Evolutionary conservation across 2,888 invertebrate genomes (phyloP).

Genomic region (Lepidocyrtoides sp.): DNA sequence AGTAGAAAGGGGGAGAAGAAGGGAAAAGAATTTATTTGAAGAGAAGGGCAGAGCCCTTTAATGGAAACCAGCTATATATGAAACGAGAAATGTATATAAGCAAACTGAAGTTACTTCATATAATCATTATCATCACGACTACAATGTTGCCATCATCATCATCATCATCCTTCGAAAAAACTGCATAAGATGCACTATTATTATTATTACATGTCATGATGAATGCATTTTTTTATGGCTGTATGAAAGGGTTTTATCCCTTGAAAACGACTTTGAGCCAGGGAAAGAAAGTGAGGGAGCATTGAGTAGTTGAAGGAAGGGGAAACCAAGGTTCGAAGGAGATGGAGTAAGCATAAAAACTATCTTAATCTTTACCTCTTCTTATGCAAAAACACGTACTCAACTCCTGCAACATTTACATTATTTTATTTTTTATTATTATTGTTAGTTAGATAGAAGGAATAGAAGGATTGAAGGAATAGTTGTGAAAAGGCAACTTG

Average conservation of each 20-base stretch:
- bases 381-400: conserved; percentile 78
- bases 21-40: conserved; percentile 55
- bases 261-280: conserved; percentile 44
- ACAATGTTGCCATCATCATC: neutral
- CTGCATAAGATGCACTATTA: conserved; percentile 72
- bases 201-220: conserved; percentile 76
- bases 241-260: conserved; percentile 65
- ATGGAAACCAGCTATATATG: conserved; percentile 30
- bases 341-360: conserved; percentile 42
- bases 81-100: conserved; percentile 40
- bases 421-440: too few species aligned
- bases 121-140: neutral
- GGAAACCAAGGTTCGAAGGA: conserved; percentile 6
- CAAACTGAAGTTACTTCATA: neutral
- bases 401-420: neutral
- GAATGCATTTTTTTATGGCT: conserved; percentile 76
- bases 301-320: conserved; percentile 42
- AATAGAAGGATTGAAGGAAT: neutral
- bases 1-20: conserved; percentile 24
- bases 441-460: neutral
- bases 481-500: conserved; percentile 65
- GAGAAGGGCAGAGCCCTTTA: conserved; percentile 68
- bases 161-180: conserved; percentile 54
- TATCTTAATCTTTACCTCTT: conserved; percentile 75
- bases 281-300: conserved; percentile 62